Percentiles rank a stretch among this genome's conserved stretches.
Evolutionary conservation across 1,140 invertebrate genomes (phyloP).

Genomic region (Mercenaria mercenaria): DNA sequence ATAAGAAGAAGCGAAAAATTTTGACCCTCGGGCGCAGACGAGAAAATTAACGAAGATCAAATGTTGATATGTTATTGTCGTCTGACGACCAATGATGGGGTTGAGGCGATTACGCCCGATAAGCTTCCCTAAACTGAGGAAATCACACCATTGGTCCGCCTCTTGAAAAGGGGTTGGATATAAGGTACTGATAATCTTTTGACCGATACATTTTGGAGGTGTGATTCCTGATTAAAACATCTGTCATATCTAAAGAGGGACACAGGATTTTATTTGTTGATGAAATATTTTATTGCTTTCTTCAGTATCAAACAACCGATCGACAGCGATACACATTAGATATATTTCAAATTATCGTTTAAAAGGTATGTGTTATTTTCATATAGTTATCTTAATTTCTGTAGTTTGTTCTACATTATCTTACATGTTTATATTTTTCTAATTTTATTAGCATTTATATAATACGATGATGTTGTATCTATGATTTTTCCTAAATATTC

Average conservation of each 20-base stretch:
- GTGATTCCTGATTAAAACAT: conserved; percentile 39
- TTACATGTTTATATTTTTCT: too few relatives aligned
- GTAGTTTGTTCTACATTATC: too few relatives aligned
- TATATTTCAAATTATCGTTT: neutral
- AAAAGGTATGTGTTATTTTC: neutral
- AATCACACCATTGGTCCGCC: conserved; percentile 54
- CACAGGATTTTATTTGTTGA: neutral
- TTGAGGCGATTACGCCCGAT: neutral
- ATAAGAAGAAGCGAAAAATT: conserved; percentile 12
- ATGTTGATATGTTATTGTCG: conserved; percentile 33
- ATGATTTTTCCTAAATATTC: too few relatives aligned
- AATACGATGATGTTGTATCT: too few relatives aligned
- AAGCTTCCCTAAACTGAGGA: conserved; percentile 49
- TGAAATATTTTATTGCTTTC: conserved; percentile 22
- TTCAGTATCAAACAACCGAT: neutral
- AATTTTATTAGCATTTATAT: too few relatives aligned
- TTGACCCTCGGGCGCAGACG: conserved; percentile 51
- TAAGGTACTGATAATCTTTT: conserved; percentile 45
- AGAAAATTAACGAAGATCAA: conserved; percentile 57
- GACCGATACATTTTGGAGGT: conserved; percentile 48
- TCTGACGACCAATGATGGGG: conserved; percentile 33
- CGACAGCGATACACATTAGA: neutral
- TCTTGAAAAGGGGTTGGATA: conserved; percentile 31
- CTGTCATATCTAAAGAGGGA: conserved; percentile 38
- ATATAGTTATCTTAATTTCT: too few relatives aligned